Evolutionary conservation across 2,797 vertebrate genomes (phyloP).

Genomic region (Eulemur coronatus): DNA sequence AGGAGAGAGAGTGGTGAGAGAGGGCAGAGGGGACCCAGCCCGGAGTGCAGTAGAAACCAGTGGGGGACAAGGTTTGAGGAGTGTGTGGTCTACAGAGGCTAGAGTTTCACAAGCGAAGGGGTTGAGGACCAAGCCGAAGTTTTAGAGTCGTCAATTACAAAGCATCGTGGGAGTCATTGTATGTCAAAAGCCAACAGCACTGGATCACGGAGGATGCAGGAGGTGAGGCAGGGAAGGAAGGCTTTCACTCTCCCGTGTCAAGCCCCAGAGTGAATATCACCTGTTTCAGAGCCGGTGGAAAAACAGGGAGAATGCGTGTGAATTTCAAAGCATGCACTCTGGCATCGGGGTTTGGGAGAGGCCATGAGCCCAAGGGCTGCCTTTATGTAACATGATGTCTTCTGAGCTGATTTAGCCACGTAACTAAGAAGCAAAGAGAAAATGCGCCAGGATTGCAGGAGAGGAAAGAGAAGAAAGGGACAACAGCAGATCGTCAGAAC

Average conservation of each 20-base stretch:
- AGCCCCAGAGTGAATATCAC: neutral
- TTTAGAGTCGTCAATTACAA: neutral
- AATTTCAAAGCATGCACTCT: neutral
- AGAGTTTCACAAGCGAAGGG: neutral
- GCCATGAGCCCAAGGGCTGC: neutral
- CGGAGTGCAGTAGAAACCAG: neutral
- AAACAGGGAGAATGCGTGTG: neutral
- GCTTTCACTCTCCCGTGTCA: neutral
- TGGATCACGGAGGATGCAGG: accelerated
- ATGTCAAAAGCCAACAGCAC: neutral
- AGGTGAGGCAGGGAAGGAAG: neutral
- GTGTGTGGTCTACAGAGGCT: neutral
- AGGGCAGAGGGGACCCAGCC: neutral
- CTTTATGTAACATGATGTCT: neutral
- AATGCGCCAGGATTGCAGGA: neutral
- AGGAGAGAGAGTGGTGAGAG: neutral
- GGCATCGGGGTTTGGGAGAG: no score
- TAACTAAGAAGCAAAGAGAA: neutral
- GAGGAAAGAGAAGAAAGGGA: neutral
- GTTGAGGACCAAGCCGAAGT: neutral
- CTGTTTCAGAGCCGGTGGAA: neutral
- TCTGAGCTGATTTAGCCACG: neutral
- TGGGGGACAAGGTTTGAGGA: accelerated
- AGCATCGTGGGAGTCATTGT: neutral
- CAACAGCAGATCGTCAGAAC: neutral